A percentile compares a stretch with the other conserved stretches of the same genome.
These are phyloP conservation scores for Lophotis ruficrista DNA, from an alignment of 2,113 vertebrate species.

Conservation along the genomic window DNA sequence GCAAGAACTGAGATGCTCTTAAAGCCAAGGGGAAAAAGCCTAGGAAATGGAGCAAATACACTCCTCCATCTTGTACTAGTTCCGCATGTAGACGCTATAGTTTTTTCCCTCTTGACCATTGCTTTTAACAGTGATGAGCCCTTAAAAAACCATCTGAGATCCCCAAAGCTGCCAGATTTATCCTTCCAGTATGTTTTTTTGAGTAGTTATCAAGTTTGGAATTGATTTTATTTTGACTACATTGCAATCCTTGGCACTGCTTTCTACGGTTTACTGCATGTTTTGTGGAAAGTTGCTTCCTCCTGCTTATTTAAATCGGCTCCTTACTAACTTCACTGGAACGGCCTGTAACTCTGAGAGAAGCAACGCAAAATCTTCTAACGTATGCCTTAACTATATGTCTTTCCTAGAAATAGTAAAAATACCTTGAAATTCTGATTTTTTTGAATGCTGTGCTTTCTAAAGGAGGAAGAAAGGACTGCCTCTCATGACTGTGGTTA, in stretches of 20 bases:
- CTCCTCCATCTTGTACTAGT: background rate
- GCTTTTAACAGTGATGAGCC: background rate
- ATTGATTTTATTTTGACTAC: background rate
- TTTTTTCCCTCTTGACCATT: background rate
- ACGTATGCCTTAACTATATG: background rate
- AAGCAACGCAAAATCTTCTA: background rate
- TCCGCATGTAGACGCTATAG: background rate
- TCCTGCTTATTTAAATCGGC: background rate
- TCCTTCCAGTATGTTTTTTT: background rate
- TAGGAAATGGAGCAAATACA: background rate
- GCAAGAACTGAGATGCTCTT: background rate
- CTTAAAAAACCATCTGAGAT: background rate
- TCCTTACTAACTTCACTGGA: background rate
- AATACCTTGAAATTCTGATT: background rate
- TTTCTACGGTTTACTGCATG: background rate
- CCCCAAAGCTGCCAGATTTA: background rate
- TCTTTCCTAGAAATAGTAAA: background rate
- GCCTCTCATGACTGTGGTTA: background rate
- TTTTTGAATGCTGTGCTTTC: background rate
- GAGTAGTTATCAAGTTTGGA: background rate
- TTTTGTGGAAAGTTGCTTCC: background rate
- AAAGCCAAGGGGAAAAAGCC: background rate
- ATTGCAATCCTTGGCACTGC: background rate
- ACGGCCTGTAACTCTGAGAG: background rate
- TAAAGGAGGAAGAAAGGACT: background rate